Evolutionary conservation across 2,888 invertebrate species (phyloP), one percentile per base, ranked within the genome.

Genomic region (Epistrophe grossulariae): DNA sequence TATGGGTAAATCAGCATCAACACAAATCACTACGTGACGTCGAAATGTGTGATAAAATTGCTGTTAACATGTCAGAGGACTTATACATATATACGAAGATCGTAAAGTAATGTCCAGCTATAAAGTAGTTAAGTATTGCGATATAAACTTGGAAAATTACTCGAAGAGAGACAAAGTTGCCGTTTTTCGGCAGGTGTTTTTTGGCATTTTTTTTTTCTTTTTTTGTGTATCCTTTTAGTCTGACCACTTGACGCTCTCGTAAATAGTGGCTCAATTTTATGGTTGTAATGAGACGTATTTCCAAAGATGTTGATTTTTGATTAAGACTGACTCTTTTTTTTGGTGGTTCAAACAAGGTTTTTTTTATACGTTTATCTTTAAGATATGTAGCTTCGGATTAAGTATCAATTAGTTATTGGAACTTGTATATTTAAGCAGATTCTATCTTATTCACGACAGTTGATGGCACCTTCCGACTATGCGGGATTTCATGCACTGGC

Each of bases 21-120:
- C 76, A 77, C 72, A 85, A 85, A 81, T 85, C 78, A 78, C 71
- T 57, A 59, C 15, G 45, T 59, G 62, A 74, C 17, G 72, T 77
- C 35, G 73, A 60, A 72, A 64, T 79, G 76, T 76, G 77, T 77
- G 77, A 77, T 72, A 84, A 84, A 84, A 77, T 72, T 84, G 84
- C 68, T 80, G 66, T 68, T 72, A 77, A 68, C 76, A 76, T 68
- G 80, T 71, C 72, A 64, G 31, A 64, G 31, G 35, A 59, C 55
- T 64, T 74, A 59, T n/a, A 45, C 45, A 3, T n/a, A n/a, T n/a
- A n/a, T n/a, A 45, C 45, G 76, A 55, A 55, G 52, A 55, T 11
- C 19, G n/a, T 7, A 52, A 35, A 31, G 31, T 70, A 31, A 55
- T 70, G 55, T 28, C 59, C 17, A 24, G 24, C 71, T 40, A 15